phyloP scores from a whole-genome alignment of 1,140 invertebrate species.

The Drosophila nannoptera region DNA sequence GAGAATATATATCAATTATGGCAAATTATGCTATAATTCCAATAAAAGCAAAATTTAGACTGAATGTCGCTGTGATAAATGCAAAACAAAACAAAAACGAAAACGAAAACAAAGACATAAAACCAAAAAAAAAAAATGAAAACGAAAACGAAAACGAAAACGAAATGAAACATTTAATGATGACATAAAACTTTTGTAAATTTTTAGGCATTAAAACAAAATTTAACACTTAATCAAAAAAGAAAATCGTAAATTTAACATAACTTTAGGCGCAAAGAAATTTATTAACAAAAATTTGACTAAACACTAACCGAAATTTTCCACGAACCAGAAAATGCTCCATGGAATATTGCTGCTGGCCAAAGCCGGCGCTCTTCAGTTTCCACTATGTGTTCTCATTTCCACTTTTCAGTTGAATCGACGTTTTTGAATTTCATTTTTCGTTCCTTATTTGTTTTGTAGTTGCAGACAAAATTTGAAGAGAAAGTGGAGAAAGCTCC shows the following conservation, averaged over 20 bases:
- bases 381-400: background rate
- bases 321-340: slow-evolving; percentile 28
- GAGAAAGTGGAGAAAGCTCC: slow-evolving; percentile 20
- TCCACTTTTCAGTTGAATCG: background rate
- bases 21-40: slow-evolving; percentile 78
- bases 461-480: slow-evolving; percentile 54
- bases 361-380: slow-evolving; percentile 12
- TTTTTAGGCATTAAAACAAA: slow-evolving; percentile 74
- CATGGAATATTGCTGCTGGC: slow-evolving; percentile 30
- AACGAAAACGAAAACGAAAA: too few relatives aligned
- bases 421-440: slow-evolving; percentile 20
- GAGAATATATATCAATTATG: slow-evolving; percentile 69
- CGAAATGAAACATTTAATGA: too few relatives aligned
- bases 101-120: slow-evolving; percentile 26
- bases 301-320: slow-evolving; percentile 46
- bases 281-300: background rate
- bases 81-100: slow-evolving; percentile 63
- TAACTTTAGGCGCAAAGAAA: slow-evolving; percentile 70
- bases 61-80: slow-evolving; percentile 79
- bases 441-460: slow-evolving; percentile 31
- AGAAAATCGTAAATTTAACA: slow-evolving; percentile 30
- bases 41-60: slow-evolving; percentile 79
- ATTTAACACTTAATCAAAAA: slow-evolving; percentile 63
- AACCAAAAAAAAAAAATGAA: slow-evolving; percentile 34
- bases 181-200: slow-evolving; percentile 78